Base-by-base conservation (phyloP, 2,888 invertebrate genomes). In the Drosophila helvetica region DNA sequence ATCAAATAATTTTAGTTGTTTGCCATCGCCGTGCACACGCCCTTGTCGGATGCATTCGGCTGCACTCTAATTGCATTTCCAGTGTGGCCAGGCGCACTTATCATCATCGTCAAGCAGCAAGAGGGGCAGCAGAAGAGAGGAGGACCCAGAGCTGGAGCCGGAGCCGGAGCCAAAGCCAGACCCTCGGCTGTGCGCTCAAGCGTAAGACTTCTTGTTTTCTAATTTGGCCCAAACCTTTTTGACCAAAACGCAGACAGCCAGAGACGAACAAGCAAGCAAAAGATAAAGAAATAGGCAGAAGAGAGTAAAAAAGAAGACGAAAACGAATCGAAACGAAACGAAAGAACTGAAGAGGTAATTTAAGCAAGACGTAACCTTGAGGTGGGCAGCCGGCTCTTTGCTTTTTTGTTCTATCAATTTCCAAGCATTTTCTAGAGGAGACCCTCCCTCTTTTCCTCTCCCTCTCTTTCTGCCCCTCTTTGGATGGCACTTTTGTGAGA, bases 331-430 rank as follows among this genome's bases (percentile, higher is more conserved):
- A 60, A 19, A 19, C 19, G 22, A 4, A 22, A 22, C 22, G 22
- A 22, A 25, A 57, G 46, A 57, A 25, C 22, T 27, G 43, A 45
- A 61, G 54, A 74, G 85, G 88, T 88, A 88, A 88, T 79, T 85
- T 83, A 88, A 88, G 88, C 88, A 55, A 74, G 72, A 67, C 76
- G 61, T 77, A 88, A 84, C 85, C 89, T 88, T 87, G 89, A 84
- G 80, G 81, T 76, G 74, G 75, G 66, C 75, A 57, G n/a, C 73
- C 61, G 70, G 43, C 60, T 70, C 64, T 65, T 57, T 12, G 7
- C 38, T 46, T 55, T 50, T 48, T 46, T 43, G 38, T 58, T 10
- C 12, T 12, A 33, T 19, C 47, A 19, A 43, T 62, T 43, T 48
- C 17, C 27, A 65, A 53, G 52, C 43, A 25, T 25, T n/a, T 25